Evolutionary conservation across 2,888 invertebrate genomes (phyloP).

Genomic region (Pogonocherus hispidulus): DNA sequence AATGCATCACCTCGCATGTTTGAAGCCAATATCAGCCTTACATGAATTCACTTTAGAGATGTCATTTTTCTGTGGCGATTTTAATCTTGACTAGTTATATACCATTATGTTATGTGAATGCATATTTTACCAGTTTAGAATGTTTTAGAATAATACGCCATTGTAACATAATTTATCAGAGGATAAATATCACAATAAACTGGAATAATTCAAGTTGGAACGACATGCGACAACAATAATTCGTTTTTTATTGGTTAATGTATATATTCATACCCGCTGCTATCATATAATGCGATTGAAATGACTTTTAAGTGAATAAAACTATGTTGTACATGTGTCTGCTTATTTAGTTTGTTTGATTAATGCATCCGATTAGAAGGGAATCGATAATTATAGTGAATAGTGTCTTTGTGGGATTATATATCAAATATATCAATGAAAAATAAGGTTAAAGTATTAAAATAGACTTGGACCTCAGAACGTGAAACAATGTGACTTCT

Average conservation of each 20-base stretch:
- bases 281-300: background rate
- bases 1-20: background rate
- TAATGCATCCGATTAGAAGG: no score
- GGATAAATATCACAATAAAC: constrained; percentile 14
- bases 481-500: no score
- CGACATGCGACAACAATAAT: constrained; percentile 5
- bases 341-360: background rate
- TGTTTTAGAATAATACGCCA: constrained; percentile 3
- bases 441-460: no score
- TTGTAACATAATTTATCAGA: background rate
- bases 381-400: no score
- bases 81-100: constrained; percentile 6
- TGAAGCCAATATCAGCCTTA: constrained; percentile 5
- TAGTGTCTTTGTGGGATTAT: no score
- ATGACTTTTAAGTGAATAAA: background rate
- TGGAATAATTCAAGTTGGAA: background rate
- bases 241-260: constrained; percentile 13
- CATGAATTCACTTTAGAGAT: constrained; percentile 25
- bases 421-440: no score
- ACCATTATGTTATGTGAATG: constrained; percentile 3
- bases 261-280: background rate
- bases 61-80: constrained; percentile 18
- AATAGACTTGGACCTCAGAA: no score
- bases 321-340: background rate
- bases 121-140: constrained; percentile 8